These are phyloP conservation scores for Clarias magur DNA, from an alignment of 2,113 vertebrate species.

Conservation along the genomic window DNA sequence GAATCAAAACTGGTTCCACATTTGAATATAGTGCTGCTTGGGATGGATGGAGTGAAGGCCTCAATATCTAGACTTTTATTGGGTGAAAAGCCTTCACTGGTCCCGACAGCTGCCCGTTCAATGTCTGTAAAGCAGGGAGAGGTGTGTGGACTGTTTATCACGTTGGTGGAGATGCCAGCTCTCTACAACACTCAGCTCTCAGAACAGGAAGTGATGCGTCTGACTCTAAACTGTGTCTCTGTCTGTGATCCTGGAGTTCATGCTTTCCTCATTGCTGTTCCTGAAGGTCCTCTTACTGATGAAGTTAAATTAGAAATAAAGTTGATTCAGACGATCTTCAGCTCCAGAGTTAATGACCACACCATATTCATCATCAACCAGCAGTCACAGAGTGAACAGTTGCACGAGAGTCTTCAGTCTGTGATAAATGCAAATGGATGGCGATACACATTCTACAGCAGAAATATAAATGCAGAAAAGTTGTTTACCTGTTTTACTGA, in stretches of 20 bases:
- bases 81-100: not conserved
- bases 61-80: not conserved
- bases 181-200: constrained; percentile 28
- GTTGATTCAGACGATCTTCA: constrained; percentile 31
- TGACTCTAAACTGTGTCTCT: constrained; percentile 30
- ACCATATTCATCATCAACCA: constrained; percentile 41
- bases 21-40: constrained; percentile 43
- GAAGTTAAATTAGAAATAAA: constrained; percentile 50
- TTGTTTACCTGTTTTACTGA: not conserved
- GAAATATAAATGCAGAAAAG: not conserved
- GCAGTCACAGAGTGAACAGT: constrained; percentile 2
- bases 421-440: constrained; percentile 7
- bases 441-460: not conserved
- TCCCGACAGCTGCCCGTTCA: constrained; percentile 4
- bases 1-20: not conserved
- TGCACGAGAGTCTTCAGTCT: constrained; percentile 3
- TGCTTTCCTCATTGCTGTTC: constrained; percentile 41
- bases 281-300: constrained; percentile 21
- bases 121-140: constrained; percentile 45
- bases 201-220: constrained; percentile 40
- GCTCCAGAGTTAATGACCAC: constrained; percentile 19
- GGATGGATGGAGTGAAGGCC: not conserved
- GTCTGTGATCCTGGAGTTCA: constrained; percentile 53
- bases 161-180: constrained; percentile 39
- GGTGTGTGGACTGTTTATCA: not conserved